phyloP scores from a whole-genome alignment of 2,113 vertebrate genomes.

The Grammomys dolichurus region DNA sequence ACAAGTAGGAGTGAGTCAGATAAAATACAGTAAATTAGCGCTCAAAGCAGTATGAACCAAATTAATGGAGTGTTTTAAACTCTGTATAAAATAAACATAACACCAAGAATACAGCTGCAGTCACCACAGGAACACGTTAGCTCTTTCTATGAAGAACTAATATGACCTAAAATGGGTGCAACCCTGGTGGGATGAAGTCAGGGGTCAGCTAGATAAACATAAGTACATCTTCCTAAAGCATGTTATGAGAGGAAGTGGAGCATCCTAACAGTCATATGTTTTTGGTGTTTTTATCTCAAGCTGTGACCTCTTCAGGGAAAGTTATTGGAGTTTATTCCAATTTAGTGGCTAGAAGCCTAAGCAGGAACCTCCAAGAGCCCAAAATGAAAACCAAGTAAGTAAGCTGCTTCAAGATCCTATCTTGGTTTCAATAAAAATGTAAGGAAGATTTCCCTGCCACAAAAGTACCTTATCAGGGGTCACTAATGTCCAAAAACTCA shows the following conservation, averaged over 20 bases:
- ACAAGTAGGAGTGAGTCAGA: slow-evolving; percentile 42
- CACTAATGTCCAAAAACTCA: background rate
- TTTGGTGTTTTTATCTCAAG: slow-evolving; percentile 48
- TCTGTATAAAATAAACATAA: slow-evolving; percentile 24
- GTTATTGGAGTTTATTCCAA: slow-evolving; percentile 25
- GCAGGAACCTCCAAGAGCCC: background rate
- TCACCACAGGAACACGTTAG: background rate
- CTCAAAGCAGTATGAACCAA: slow-evolving; percentile 35
- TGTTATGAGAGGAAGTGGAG: background rate
- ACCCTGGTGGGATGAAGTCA: background rate
- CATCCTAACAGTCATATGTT: background rate
- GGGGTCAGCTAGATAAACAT: slow-evolving; percentile 42
- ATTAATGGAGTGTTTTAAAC: slow-evolving; percentile 62
- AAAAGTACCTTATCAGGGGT: background rate
- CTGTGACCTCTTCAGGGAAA: slow-evolving; percentile 22
- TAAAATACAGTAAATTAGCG: slow-evolving; percentile 24
- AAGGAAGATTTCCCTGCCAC: background rate
- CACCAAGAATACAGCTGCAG: background rate
- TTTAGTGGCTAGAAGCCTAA: background rate
- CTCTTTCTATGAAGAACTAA: background rate
- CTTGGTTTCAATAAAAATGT: background rate
- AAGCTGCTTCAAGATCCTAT: background rate
- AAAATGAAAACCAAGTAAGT: slow-evolving; percentile 22
- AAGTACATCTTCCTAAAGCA: slow-evolving; percentile 20
- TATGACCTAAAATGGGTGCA: background rate